Conservation (phyloP, 2,797 vertebrate species). For the Danionella dracula region DNA sequence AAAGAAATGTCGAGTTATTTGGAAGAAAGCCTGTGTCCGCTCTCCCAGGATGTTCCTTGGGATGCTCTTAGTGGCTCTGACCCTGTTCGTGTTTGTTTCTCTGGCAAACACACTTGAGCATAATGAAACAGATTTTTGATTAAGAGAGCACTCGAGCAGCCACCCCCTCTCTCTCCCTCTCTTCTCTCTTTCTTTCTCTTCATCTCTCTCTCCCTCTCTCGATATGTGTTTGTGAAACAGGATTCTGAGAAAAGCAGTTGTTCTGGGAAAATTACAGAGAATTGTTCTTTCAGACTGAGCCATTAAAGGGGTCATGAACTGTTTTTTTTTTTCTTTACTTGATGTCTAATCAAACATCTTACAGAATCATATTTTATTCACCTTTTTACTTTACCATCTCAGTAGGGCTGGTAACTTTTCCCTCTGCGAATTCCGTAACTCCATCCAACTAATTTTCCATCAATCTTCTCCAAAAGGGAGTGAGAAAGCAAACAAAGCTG, state of each 20-base stretch:
- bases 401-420: too few species aligned
- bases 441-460: too few species aligned
- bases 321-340: too few species aligned
- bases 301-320: too few species aligned
- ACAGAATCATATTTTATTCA: too few species aligned
- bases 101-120: conserved; percentile 3
- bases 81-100: conserved; percentile 6
- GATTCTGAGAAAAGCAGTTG: not conserved
- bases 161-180: too few species aligned
- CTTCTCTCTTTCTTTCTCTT: too few species aligned
- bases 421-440: too few species aligned
- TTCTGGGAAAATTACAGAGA: not conserved
- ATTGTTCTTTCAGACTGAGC: not conserved
- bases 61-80: not conserved
- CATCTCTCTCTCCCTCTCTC: not conserved
- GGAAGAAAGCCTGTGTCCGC: not conserved
- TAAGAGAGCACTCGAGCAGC: not conserved
- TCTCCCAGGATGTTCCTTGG: not conserved
- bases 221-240: conserved; percentile 33
- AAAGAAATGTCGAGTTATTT: not conserved
- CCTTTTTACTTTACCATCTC: too few species aligned
- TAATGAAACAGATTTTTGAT: conserved; percentile 15
- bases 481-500: too few species aligned
- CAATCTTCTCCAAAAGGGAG: too few species aligned
- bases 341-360: too few species aligned